phyloP scores from a whole-genome alignment of 2,888 invertebrate genomes.

The Keiferia lycopersicella region DNA sequence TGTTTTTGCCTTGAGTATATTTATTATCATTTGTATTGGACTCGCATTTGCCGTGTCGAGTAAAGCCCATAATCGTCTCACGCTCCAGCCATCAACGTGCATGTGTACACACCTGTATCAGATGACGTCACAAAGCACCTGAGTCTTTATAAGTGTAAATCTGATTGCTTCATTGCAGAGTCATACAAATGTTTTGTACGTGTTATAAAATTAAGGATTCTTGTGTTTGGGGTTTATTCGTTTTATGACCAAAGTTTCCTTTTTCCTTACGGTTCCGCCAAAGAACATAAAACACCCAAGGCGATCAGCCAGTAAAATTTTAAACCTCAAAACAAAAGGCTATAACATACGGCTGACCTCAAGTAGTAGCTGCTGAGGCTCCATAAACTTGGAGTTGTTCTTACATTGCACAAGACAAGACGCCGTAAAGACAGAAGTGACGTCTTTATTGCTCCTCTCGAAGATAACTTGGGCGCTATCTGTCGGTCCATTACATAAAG shows the following conservation, averaged over 20 bases:
- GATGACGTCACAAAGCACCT: conserved; percentile 14
- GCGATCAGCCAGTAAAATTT: conserved; percentile 7
- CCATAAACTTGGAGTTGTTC: conserved; percentile 35
- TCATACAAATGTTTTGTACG: background rate
- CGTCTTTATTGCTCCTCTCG: conserved; percentile 66
- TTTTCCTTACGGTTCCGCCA: background rate
- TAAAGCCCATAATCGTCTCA: conserved; percentile 18
- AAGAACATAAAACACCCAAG: conserved; percentile 6
- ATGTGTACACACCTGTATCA: conserved; percentile 13
- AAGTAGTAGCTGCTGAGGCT: conserved; percentile 31
- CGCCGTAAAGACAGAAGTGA: conserved; percentile 60
- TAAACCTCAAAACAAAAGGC: conserved; percentile 19
- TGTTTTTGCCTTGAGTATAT: conserved; percentile 15
- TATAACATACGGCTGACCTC: conserved; percentile 14
- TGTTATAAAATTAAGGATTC: background rate
- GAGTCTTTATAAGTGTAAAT: background rate
- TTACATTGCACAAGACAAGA: conserved; percentile 61
- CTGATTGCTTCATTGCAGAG: background rate
- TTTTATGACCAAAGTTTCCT: background rate
- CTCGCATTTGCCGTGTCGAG: conserved; percentile 6
- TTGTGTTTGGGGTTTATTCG: background rate
- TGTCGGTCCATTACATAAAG: conserved; percentile 69
- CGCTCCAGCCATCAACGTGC: conserved; percentile 7
- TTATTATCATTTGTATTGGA: conserved; percentile 14
- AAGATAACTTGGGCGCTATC: conserved; percentile 68